phyloP scores from a whole-genome alignment of 1,140 invertebrate species.

The Agrypnia vestita region DNA sequence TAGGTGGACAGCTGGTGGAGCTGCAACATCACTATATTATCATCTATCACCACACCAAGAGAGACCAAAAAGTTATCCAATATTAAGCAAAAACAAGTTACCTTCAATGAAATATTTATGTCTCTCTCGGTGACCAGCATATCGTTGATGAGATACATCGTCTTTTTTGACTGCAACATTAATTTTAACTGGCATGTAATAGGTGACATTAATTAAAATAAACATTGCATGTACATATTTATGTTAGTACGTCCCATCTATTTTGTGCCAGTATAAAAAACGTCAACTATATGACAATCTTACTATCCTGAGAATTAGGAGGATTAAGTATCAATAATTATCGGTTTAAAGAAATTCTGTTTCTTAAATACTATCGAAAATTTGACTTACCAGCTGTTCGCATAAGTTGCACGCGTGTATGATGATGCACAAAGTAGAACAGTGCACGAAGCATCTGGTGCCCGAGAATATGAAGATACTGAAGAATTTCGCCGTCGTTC shows the following conservation, averaged over 20 bases:
- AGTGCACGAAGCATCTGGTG: background rate
- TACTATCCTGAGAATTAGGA: too few species aligned
- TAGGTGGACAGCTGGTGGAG: constrained; percentile 25
- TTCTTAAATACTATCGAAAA: too few species aligned
- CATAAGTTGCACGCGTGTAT: constrained; percentile 11
- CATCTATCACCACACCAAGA: background rate
- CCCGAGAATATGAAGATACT: too few species aligned
- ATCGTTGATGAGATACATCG: background rate
- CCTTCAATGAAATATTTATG: background rate
- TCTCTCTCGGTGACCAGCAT: constrained; percentile 14
- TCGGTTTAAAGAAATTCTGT: too few species aligned
- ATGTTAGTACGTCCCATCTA: background rate
- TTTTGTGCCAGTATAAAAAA: too few species aligned
- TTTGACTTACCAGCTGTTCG: constrained; percentile 11
- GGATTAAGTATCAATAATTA: too few species aligned
- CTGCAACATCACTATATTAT: background rate
- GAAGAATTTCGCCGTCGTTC: too few species aligned
- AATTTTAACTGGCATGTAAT: background rate
- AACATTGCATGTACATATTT: too few species aligned
- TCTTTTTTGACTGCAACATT: constrained; percentile 2
- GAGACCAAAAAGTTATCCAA: background rate
- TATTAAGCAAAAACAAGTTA: background rate
- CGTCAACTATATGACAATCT: too few species aligned
- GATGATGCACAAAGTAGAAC: background rate
- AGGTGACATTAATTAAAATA: background rate